Conservation (phyloP, 2,797 vertebrate species). For the Scomberomorus guttatus region DNA sequence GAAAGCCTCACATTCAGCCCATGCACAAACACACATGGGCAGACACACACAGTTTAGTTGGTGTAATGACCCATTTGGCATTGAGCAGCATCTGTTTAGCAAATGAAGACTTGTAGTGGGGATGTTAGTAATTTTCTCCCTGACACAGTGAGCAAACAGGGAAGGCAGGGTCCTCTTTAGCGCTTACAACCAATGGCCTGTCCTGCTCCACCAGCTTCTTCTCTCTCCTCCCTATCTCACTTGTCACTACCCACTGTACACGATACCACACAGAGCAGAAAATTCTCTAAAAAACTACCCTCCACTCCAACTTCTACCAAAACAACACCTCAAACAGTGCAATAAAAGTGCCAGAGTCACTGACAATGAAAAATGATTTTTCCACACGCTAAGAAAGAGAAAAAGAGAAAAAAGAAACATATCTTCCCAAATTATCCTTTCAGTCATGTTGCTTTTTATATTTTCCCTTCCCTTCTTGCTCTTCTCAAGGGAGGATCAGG, state of each 20-base stretch:
- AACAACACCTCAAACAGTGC: neutral
- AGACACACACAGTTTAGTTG: slow-evolving; percentile 66
- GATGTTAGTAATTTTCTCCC: slow-evolving; percentile 71
- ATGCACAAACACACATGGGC: slow-evolving; percentile 17
- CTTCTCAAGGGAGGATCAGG: slow-evolving; percentile 29
- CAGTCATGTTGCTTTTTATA: slow-evolving; percentile 50
- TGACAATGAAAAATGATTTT: slow-evolving; percentile 20
- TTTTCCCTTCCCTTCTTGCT: slow-evolving; percentile 19
- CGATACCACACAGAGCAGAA: neutral
- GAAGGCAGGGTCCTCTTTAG: slow-evolving; percentile 60
- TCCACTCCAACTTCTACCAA: neutral
- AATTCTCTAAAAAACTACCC: neutral
- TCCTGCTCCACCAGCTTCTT: slow-evolving; percentile 25
- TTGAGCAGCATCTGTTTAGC: slow-evolving; percentile 78
- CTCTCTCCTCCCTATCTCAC: neutral
- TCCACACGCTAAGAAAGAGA: neutral
- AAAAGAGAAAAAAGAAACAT: neutral
- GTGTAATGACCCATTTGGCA: slow-evolving; percentile 83
- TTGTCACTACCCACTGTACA: slow-evolving; percentile 1
- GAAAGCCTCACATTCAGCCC: neutral
- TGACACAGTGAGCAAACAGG: slow-evolving; percentile 65
- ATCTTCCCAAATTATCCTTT: slow-evolving; percentile 47
- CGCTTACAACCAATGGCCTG: slow-evolving; percentile 49
- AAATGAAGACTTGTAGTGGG: slow-evolving; percentile 69
- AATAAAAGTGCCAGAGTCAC: slow-evolving; percentile 11